Percentiles rank a stretch among this genome's conserved stretches.
phyloP scores from a whole-genome alignment of 2,888 invertebrate genomes.

The Epirrhoe alternata region DNA sequence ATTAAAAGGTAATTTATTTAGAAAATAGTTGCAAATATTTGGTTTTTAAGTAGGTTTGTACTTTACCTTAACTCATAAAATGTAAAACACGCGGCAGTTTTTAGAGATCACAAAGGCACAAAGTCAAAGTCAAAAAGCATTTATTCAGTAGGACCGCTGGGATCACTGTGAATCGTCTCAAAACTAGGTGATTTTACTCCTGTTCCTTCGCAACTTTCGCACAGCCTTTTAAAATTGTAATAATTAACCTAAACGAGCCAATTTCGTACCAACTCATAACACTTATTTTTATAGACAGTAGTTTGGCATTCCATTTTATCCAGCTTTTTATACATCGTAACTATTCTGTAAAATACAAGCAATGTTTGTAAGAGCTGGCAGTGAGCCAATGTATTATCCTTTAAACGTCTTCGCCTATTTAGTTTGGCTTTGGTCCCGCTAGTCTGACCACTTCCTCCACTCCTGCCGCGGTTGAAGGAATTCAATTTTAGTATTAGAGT shows the following conservation, averaged over 20 bases:
- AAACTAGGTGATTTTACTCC: too few relatives aligned
- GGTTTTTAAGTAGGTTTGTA: too few relatives aligned
- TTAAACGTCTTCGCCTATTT: conserved; percentile 46
- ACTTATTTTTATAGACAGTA: conserved; percentile 11
- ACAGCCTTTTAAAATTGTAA: background rate
- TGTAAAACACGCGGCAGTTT: too few relatives aligned
- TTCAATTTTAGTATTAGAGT: conserved; percentile 29
- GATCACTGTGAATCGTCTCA: too few relatives aligned
- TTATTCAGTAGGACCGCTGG: too few relatives aligned
- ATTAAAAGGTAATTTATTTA: too few relatives aligned
- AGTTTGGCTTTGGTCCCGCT: conserved; percentile 45
- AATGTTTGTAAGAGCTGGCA: conserved; percentile 38
- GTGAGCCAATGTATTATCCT: conserved; percentile 46
- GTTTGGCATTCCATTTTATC: conserved; percentile 21
- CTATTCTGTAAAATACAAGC: conserved; percentile 33
- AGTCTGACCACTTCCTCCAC: conserved; percentile 37
- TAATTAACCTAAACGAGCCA: background rate
- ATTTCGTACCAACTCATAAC: background rate
- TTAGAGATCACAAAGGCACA: too few relatives aligned
- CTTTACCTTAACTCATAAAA: too few relatives aligned
- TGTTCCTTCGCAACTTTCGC: too few relatives aligned
- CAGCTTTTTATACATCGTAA: conserved; percentile 28
- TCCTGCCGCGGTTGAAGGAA: conserved; percentile 24
- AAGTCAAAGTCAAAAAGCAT: too few relatives aligned
- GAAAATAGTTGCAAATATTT: too few relatives aligned